Conservation (phyloP, 2,888 invertebrate species). For the Heliothis peltigera region DNA sequence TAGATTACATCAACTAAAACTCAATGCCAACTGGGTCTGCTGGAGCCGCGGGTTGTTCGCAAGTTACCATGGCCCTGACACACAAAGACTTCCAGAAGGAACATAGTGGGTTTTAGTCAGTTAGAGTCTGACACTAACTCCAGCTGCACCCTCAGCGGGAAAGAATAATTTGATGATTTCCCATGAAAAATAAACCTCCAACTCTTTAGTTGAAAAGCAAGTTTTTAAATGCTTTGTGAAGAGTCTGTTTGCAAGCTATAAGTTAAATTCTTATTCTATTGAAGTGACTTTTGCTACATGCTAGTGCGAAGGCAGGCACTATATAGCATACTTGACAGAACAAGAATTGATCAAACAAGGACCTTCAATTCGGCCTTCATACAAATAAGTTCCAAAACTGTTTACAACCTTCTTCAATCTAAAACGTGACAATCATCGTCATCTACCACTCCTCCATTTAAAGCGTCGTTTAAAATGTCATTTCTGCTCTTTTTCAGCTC, state of each 20-base stretch:
- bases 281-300: neutral
- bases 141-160: too few species aligned
- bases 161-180: too few species aligned
- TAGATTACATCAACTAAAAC: too few species aligned
- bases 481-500: constrained; percentile 79
- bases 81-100: too few species aligned
- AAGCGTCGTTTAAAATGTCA: constrained; percentile 78
- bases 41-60: too few species aligned
- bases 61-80: too few species aligned
- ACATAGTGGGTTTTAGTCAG: too few species aligned
- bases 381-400: constrained; percentile 23
- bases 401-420: constrained; percentile 62
- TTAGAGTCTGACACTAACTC: too few species aligned
- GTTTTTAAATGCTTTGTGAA: neutral
- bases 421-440: constrained; percentile 80
- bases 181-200: too few species aligned
- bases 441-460: constrained; percentile 83
- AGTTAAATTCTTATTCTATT: constrained; percentile 8
- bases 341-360: neutral
- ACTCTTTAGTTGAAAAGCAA: too few species aligned
- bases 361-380: constrained; percentile 19
- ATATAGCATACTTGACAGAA: neutral
- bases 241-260: neutral
- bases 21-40: too few species aligned
- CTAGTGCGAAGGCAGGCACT: neutral